Evolutionary conservation across 2,113 vertebrate species (phyloP), one percentile per base, ranked within the genome.

Genomic region (Nycticorax nycticorax): DNA sequence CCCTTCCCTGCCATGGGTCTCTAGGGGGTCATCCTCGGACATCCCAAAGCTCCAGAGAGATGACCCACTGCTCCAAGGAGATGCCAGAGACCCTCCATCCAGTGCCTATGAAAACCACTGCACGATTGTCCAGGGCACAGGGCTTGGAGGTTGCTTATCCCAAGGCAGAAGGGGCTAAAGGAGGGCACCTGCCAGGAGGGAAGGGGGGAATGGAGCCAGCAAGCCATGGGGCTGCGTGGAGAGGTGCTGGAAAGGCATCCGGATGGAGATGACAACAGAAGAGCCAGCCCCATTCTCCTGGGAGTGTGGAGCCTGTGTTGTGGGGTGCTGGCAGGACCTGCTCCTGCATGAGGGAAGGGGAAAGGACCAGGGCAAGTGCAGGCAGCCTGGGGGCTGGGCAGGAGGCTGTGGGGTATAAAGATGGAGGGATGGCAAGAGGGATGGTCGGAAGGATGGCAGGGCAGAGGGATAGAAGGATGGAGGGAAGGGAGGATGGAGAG

Each of bases 121-220:
- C 60, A 45, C 13, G 19, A 22, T 21, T 88, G 50, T 45, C 41
- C 41, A 63, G 53, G 28, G 21, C 50, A 68, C 9, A 45, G 21
- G 20, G 4, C 24, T 72, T 85, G 67, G 45, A 60, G 32, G 5
- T 7, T 47, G 33, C 15, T 89, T 45, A 18, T 37, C 45, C 41
- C 21, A 53, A n/a, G 22, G 53, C 16, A 77, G 53, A 90, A 71
- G 14, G 10, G 27, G 26, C 52, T 63, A 53, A 62, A 78, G n/a
- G 27, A 85, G 6, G 17, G 10, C 10, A 62, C 17, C 35, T 43
- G 6, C 59, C 55, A 69, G 35, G 39, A 85, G 16, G 8, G 27
- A 66, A 78, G 14, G 0, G 8, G 12, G 27, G 5, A 71, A 66
- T 0, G 6, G 47, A 79, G 11, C 10, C 47, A 62, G n/a, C 0